phyloP scores from a whole-genome alignment of 2,797 vertebrate species.

The Mycteria americana region DNA sequence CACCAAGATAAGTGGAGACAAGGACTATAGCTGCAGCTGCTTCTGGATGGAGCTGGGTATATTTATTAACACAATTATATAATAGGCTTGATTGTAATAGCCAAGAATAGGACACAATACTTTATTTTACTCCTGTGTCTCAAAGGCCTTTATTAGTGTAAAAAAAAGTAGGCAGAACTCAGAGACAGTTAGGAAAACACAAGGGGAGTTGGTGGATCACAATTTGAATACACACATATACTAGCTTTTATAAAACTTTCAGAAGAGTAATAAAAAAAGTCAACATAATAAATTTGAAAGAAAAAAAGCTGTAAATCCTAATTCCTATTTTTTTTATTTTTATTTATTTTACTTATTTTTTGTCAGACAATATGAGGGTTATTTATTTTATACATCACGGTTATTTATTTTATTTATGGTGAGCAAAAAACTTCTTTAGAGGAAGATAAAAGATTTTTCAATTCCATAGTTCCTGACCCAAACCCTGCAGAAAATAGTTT shows the following conservation, averaged over 20 bases:
- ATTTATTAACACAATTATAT: background rate
- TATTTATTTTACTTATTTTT: background rate
- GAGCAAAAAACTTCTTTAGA: background rate
- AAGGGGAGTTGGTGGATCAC: background rate
- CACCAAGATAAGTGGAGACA: background rate
- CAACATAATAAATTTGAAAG: background rate
- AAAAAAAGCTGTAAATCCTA: fast-evolving
- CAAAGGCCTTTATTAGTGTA: background rate
- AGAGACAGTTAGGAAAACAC: background rate
- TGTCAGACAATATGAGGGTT: background rate
- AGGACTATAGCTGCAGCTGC: background rate
- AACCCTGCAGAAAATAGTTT: background rate
- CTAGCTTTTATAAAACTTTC: background rate
- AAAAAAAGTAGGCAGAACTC: background rate
- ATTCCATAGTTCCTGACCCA: background rate
- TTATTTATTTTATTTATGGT: background rate
- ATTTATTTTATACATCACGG: background rate
- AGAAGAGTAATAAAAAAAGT: background rate
- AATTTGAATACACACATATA: background rate
- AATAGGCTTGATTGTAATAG: background rate
- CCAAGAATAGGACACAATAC: background rate
- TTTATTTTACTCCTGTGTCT: background rate
- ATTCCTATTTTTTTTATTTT: background rate
- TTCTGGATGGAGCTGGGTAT: background rate
- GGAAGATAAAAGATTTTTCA: background rate